Percentiles rank a stretch among this genome's conserved stretches.
Evolutionary conservation across 2,888 invertebrate species (phyloP).

Genomic region (Quadriops clusia): DNA sequence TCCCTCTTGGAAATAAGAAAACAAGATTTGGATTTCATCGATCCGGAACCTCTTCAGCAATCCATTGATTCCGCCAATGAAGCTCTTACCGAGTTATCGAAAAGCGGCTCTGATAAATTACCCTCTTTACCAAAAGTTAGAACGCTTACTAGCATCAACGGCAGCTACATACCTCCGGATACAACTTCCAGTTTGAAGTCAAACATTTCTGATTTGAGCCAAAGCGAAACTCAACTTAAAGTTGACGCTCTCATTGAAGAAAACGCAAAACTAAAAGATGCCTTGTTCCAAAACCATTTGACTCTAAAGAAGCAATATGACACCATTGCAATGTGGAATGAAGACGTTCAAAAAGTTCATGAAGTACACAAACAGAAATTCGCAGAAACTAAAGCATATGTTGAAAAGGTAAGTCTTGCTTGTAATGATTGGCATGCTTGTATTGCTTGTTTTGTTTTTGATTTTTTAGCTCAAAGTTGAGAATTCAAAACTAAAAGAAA

Average conservation of each 20-base stretch:
- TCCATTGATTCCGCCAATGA: slow-evolving; percentile 12
- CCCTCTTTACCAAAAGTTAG: slow-evolving; percentile 13
- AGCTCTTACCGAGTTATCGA: slow-evolving; percentile 9
- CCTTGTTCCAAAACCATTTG: slow-evolving; percentile 51
- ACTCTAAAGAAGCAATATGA: slow-evolving; percentile 56
- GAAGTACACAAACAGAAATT: slow-evolving; percentile 53
- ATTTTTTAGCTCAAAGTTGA: slow-evolving; percentile 24
- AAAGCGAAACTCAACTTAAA: slow-evolving; percentile 28
- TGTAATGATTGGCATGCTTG: background rate
- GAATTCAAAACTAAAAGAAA: slow-evolving; percentile 16
- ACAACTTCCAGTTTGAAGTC: no score
- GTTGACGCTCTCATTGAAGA: slow-evolving; percentile 25
- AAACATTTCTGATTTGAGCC: no score
- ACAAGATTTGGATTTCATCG: slow-evolving; percentile 6
- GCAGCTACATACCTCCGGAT: no score
- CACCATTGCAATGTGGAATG: slow-evolving; percentile 49
- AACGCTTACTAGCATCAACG: no score
- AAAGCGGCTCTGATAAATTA: slow-evolving; percentile 7
- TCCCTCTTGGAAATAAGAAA: no score
- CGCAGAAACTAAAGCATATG: slow-evolving; percentile 45
- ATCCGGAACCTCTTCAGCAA: slow-evolving; percentile 11
- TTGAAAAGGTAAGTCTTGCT: slow-evolving; percentile 22
- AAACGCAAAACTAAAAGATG: slow-evolving; percentile 37
- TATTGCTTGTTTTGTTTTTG: background rate
- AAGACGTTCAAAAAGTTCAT: slow-evolving; percentile 51